Evolutionary conservation across 2,797 vertebrate species (phyloP), one percentile per base, ranked within the genome.

Genomic region (Nyctibius grandis): DNA sequence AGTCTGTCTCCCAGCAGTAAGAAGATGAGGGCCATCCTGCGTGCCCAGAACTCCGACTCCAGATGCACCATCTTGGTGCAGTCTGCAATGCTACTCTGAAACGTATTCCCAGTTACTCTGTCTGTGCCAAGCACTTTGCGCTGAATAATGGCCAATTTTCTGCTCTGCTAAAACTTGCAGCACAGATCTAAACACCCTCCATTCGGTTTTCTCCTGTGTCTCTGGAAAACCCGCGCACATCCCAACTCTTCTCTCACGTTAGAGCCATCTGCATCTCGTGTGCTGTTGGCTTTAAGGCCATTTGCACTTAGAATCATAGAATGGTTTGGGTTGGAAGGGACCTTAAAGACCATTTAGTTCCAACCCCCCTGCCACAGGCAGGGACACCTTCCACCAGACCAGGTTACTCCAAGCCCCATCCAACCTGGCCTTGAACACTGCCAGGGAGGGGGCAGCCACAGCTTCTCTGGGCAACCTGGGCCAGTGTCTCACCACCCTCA

Each of bases 151-250:
- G 28, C 64, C 12, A 0, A 60, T 89, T 85, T 83, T 77, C 94
- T 88, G 87, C 91, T 80, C 91, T 56, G 89, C 85, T 85, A 6
- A 38, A 44, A n/a, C 60, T 8, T 9, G 16, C 64, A 56, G 81
- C 70, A 26, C 1, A 1, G 51, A 28, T 51, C 63, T 13, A 59
- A 44, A 5, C 83, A 44, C 68, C 36, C 45, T 56, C 60, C 51
- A 0, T 7, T 11, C 2, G 1, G 5, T 26, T 69, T 23, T 25
- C 44, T 47, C 20, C 20, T 0, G 0, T 11, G 59, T 12, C 40
- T 18, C 68, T 31, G 82, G 60, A 80, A 60, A 83, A 68, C 36
- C 65, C 38, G 36, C 4, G 56, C 64, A 14, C 68, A 19, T 28
- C 68, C 78, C 89, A 83, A 78, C 81, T 89, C 74, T 16, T 79